phyloP scores from a whole-genome alignment of 2,888 invertebrate species.

The Linnaemya vulpina region DNA sequence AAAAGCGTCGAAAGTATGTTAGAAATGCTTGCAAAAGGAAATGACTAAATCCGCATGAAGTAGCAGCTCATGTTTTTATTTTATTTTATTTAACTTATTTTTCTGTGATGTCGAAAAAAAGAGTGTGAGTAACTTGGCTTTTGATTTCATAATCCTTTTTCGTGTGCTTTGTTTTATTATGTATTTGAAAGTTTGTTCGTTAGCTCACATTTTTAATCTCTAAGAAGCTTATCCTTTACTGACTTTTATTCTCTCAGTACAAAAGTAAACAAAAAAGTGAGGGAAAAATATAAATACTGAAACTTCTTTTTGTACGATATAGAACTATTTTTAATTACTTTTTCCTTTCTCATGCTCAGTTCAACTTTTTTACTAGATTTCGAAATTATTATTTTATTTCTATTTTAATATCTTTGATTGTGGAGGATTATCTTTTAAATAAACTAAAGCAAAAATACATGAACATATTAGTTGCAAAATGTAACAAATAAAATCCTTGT shows the following conservation, averaged over 20 bases:
- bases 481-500: neutral
- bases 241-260: slow-evolving; percentile 30
- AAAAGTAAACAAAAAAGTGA: neutral
- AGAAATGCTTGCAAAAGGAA: slow-evolving; percentile 9
- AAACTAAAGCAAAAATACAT: slow-evolving; percentile 14
- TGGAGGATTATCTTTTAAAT: slow-evolving; percentile 47
- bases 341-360: neutral
- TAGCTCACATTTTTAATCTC: slow-evolving; percentile 40
- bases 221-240: slow-evolving; percentile 49
- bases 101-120: neutral
- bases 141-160: slow-evolving; percentile 58
- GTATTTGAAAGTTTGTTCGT: slow-evolving; percentile 1
- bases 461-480: slow-evolving; percentile 13
- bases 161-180: slow-evolving; percentile 25
- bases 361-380: neutral
- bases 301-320: neutral
- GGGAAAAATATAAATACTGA: neutral
- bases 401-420: slow-evolving; percentile 30
- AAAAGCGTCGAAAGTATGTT: neutral
- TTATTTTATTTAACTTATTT: no score
- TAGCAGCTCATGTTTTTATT: neutral
- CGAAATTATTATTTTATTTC: slow-evolving; percentile 12
- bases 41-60: slow-evolving; percentile 4
- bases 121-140: slow-evolving; percentile 25
- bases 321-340: neutral